These are phyloP conservation scores for Hyaena hyaena DNA, from an alignment of 2,113 vertebrate species.

Conservation along the genomic window DNA sequence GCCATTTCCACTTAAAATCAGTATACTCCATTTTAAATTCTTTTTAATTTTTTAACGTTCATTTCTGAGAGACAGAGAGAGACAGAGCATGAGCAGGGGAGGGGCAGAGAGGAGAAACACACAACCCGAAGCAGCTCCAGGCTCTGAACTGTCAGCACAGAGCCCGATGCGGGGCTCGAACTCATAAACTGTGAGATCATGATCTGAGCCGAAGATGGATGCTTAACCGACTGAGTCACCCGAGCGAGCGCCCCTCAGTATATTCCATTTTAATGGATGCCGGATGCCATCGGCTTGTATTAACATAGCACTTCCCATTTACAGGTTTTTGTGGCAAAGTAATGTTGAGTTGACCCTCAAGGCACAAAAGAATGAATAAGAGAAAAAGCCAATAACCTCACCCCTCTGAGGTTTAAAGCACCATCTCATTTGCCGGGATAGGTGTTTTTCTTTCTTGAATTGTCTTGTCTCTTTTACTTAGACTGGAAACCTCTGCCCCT, in stretches of 20 bases:
- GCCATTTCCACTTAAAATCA: not conserved
- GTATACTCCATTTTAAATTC: not conserved
- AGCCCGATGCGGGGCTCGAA: too few species aligned
- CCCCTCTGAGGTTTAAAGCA: not conserved
- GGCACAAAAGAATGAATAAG: conserved; percentile 64
- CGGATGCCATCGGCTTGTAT: not conserved
- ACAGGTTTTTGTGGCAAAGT: not conserved
- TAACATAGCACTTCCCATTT: not conserved
- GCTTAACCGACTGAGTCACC: too few species aligned
- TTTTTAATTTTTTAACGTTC: too few species aligned
- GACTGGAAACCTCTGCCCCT: not conserved
- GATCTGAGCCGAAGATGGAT: too few species aligned
- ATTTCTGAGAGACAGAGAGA: too few species aligned
- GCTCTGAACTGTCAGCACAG: too few species aligned
- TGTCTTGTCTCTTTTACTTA: conserved; percentile 73
- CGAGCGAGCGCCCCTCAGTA: too few species aligned
- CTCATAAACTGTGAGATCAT: too few species aligned
- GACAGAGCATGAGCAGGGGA: too few species aligned
- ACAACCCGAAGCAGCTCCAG: too few species aligned
- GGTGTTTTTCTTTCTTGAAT: conserved; percentile 38
- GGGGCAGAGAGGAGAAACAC: too few species aligned
- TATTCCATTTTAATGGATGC: not conserved
- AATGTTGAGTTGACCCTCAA: conserved; percentile 32
- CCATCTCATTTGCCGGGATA: conserved; percentile 4
- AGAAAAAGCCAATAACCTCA: conserved; percentile 51